Percentiles rank a stretch among this genome's conserved stretches.
These are phyloP conservation scores for Cairina moschata DNA, from an alignment of 2,113 vertebrate genomes.

Conservation along the genomic window DNA sequence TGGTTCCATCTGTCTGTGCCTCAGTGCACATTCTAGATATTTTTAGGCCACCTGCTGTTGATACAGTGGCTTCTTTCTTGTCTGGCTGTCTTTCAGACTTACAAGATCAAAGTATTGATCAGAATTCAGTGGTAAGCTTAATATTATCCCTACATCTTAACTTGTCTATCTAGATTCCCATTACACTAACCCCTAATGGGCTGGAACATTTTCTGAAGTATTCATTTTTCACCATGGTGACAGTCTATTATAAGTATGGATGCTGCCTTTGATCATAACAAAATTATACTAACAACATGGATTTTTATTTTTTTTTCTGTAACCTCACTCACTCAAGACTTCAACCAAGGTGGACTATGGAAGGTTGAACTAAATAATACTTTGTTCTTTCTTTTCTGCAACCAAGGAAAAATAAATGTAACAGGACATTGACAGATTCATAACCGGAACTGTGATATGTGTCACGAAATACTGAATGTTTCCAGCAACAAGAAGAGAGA, in stretches of 20 bases:
- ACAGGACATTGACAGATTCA: rapidly evolving
- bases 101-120: slow-evolving; percentile 7
- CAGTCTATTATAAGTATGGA: background rate
- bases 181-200: background rate
- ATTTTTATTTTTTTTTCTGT: background rate
- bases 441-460: background rate
- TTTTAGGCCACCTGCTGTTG: slow-evolving; percentile 49
- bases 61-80: background rate
- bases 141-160: background rate
- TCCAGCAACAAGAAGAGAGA: background rate
- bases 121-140: background rate
- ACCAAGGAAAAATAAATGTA: background rate
- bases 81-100: background rate
- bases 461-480: background rate
- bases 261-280: slow-evolving; percentile 5
- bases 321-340: background rate
- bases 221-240: slow-evolving; percentile 11
- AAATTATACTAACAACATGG: background rate
- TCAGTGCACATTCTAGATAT: slow-evolving; percentile 8
- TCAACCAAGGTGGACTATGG: background rate
- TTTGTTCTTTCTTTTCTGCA: background rate
- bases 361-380: background rate
- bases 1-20: slow-evolving; percentile 53
- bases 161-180: background rate
- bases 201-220: slow-evolving; percentile 4